Evolutionary conservation across 2,888 invertebrate species (phyloP), one percentile per base, ranked within the genome.

Genomic region (Sisyra nigra): DNA sequence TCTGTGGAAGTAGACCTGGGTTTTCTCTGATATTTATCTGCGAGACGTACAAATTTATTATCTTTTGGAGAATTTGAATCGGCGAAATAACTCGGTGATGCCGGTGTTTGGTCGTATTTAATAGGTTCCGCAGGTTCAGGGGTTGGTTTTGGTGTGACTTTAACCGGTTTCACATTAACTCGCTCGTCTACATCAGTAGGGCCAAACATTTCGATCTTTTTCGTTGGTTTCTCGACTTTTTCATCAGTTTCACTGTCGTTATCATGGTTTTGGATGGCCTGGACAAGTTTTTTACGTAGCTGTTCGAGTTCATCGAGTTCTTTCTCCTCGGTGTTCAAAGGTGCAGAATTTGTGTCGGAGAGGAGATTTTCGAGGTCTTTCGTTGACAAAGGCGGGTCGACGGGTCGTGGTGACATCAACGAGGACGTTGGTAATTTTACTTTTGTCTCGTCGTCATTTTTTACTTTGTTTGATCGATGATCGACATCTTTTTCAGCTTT

Each of bases 301-400:
- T 62, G 65, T 34, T 67, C 62, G 37, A 72, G 55, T 33, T 69
- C 67, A 41, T 62, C 57, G 34, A 72, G 65, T 46, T 70, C 66
- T 42, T 47, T 67, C 67, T 44, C 53, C 53, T 65, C 59, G 53
- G 71, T 53, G 45, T 57, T 49, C 47, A 49, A 4, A 53, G 38
- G 24, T 9, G 18, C 14, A 24, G 32, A n/a, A 7, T 29, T 29
- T 5, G 45, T 18, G 11, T 43, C 43, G 8, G 44, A 39, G 18
- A 62, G 44, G 9, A 58, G 48, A 34, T 58, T 58, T 2, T 57
- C 57, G 15, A 62, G 29, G 42, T 62, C 62, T 40, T 58, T 59
- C 31, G 52, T 53, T 2, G 60, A 56, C 3, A 62, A 48, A 2
- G 61, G 61, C 3, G 60, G 59, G 29, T 55, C 53, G 1, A 55